Evolutionary conservation across 2,113 vertebrate species (phyloP).

Genomic region (Hepsetus odoe): DNA sequence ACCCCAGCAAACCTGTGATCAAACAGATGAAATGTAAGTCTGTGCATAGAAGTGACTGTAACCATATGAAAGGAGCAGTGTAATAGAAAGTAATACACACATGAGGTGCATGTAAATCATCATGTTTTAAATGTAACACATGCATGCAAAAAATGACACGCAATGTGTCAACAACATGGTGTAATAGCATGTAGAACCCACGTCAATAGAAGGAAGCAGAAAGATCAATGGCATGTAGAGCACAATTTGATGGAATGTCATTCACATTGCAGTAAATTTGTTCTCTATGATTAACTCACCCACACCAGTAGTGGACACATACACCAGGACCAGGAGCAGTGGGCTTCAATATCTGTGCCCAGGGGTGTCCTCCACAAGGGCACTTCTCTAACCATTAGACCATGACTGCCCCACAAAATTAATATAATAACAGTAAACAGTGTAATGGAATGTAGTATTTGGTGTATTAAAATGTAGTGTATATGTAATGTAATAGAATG

Average conservation of each 20-base stretch:
- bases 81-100: not conserved
- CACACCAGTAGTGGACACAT: no score
- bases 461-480: not conserved
- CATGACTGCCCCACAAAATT: no score
- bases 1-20: constrained; percentile 92
- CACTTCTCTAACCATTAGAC: no score
- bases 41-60: not conserved
- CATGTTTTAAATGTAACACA: no score
- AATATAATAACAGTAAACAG: not conserved
- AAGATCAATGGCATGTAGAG: not conserved
- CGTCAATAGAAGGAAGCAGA: not conserved
- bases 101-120: no score
- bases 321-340: no score
- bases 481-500: not conserved
- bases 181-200: not conserved
- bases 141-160: no score
- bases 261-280: not conserved
- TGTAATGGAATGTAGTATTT: not conserved
- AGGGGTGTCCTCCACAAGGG: no score
- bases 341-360: no score
- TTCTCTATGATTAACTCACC: no score
- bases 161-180: no score
- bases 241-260: not conserved
- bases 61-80: no score
- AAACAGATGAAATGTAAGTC: constrained; percentile 99